These are phyloP conservation scores for Syngnathoides biaculeatus DNA, from an alignment of 2,113 vertebrate species.

Conservation along the genomic window DNA sequence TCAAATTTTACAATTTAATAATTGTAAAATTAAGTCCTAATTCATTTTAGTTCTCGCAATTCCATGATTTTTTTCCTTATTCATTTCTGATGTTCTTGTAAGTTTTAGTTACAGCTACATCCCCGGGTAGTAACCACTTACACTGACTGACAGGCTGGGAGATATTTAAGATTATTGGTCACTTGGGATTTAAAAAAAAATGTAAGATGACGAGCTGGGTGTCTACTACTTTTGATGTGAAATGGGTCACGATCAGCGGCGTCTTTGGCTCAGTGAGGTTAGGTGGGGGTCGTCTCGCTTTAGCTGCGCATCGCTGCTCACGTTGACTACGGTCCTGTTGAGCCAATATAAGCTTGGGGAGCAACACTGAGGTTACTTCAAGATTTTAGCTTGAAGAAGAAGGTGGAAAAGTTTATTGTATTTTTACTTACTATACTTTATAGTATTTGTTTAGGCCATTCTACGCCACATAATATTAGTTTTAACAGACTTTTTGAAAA, in stretches of 20 bases:
- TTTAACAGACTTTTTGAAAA: background rate
- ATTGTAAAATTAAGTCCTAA: too few species aligned
- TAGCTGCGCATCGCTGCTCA: conserved; percentile 41
- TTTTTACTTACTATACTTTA: background rate
- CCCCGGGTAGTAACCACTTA: conserved; percentile 36
- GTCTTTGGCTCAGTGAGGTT: conserved; percentile 31
- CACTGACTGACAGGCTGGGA: conserved; percentile 28
- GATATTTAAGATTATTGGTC: conserved; percentile 36
- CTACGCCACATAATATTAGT: background rate
- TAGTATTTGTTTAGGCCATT: background rate
- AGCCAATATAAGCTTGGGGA: conserved; percentile 14
- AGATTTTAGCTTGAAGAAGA: background rate
- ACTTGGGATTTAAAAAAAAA: conserved; percentile 1
- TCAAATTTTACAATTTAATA: too few species aligned
- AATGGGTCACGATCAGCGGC: conserved; percentile 37
- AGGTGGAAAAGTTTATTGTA: background rate
- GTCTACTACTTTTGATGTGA: conserved; percentile 54
- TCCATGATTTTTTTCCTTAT: background rate
- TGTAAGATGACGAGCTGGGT: conserved; percentile 19
- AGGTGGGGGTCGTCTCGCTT: conserved; percentile 28
- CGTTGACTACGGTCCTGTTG: conserved; percentile 27
- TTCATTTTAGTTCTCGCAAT: background rate
- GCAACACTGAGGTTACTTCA: conserved; percentile 4
- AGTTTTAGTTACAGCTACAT: conserved; percentile 27
- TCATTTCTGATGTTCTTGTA: background rate